phyloP scores from a whole-genome alignment of 1,140 invertebrate species.

The Conus betulinus region DNA sequence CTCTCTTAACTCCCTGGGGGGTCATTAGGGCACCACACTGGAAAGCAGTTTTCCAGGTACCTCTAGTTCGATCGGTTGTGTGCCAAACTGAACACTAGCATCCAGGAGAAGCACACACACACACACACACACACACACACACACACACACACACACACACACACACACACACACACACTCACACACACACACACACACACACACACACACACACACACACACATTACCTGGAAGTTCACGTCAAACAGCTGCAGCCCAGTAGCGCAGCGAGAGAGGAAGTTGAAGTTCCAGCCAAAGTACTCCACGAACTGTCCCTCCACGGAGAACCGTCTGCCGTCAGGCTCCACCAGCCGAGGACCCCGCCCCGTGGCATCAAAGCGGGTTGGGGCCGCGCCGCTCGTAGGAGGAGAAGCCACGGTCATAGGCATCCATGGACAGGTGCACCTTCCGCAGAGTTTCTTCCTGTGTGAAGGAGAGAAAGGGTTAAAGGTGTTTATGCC shows the following conservation, averaged over 20 bases:
- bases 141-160: not conserved
- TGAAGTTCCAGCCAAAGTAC: constrained; percentile 70
- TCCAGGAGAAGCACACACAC: not conserved
- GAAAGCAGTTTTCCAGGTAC: too few species aligned
- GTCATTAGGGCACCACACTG: too few species aligned
- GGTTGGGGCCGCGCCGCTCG: constrained; percentile 46
- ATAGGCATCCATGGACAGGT: constrained; percentile 36
- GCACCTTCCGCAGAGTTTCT: constrained; percentile 19
- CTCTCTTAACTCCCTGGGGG: too few species aligned
- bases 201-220: not conserved
- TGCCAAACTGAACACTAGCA: too few species aligned
- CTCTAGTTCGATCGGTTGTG: too few species aligned
- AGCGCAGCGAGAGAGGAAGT: constrained; percentile 59
- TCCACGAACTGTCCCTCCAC: constrained; percentile 61
- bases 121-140: constrained; percentile 17
- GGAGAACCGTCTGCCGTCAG: constrained; percentile 63
- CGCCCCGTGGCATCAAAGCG: constrained; percentile 50
- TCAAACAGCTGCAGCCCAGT: constrained; percentile 67
- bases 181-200: not conserved
- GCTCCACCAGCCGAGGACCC: constrained; percentile 64
- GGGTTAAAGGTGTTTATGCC: too few species aligned
- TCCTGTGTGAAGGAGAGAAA: not conserved
- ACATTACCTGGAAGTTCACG: constrained; percentile 60
- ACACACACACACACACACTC: constrained; percentile 23
- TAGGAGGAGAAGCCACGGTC: constrained; percentile 62